Evolutionary conservation across 2,113 vertebrate genomes (phyloP).

Genomic region (Leucosticte australis): DNA sequence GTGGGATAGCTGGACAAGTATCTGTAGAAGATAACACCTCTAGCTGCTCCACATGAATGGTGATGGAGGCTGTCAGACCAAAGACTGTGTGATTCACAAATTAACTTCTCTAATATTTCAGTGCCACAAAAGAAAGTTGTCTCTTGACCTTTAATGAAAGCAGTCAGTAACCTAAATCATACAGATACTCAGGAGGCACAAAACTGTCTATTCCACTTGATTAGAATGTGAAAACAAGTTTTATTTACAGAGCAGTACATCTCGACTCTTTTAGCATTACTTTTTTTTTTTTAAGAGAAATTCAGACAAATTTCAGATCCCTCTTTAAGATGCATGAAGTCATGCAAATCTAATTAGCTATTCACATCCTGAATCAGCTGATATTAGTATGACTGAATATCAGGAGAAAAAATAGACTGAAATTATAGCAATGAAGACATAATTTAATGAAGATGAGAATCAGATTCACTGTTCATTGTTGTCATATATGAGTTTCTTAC

Average conservation of each 20-base stretch:
- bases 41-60: not conserved
- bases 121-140: not conserved
- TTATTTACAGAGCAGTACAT: not conserved
- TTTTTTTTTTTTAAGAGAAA: not conserved
- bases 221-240: not conserved
- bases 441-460: conserved; percentile 39
- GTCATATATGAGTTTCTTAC: conserved; percentile 14
- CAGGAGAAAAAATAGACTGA: conserved; percentile 28
- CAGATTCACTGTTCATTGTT: conserved; percentile 26
- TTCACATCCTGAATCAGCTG: conserved; percentile 45
- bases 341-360: conserved; percentile 39
- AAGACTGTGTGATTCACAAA: not conserved
- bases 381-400: conserved; percentile 27
- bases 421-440: conserved; percentile 21
- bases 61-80: not conserved
- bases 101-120: not conserved
- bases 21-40: not conserved
- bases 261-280: not conserved
- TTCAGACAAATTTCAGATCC: not conserved
- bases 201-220: not conserved
- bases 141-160: not conserved
- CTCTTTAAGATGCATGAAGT: conserved; percentile 1
- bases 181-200: not conserved
- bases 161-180: not conserved
- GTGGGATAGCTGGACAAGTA: not conserved